phyloP scores from a whole-genome alignment of 2,113 vertebrate genomes.

The Leptosomus discolor region DNA sequence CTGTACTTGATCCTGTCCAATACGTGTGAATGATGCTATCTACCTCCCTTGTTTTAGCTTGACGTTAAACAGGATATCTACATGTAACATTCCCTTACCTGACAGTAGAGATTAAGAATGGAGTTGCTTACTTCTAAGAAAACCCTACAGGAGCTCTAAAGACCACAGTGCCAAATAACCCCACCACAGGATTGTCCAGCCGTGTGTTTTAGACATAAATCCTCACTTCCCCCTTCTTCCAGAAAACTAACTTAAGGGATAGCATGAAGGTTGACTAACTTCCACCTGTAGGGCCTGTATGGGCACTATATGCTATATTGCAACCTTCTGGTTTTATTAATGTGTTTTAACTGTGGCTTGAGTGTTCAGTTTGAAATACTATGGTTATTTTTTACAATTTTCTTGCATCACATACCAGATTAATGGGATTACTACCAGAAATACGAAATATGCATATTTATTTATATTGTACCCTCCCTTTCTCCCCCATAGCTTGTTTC shows the following conservation, averaged over 20 bases:
- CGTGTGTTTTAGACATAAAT: not conserved
- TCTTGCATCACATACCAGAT: not conserved
- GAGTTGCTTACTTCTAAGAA: not conserved
- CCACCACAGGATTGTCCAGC: not conserved
- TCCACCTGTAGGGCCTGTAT: not conserved
- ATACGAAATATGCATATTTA: not conserved
- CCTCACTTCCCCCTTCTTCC: not conserved
- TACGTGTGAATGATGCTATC: not conserved
- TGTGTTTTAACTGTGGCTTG: not conserved
- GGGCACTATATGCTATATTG: not conserved
- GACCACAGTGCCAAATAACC: not conserved
- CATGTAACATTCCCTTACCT: not conserved
- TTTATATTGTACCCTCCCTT: not conserved
- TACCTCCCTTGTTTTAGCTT: not conserved
- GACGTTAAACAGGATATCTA: not conserved
- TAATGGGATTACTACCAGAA: not conserved
- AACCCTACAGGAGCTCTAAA: not conserved
- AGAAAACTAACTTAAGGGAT: not conserved
- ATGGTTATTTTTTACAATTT: not conserved
- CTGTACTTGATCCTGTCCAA: not conserved
- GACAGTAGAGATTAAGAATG: not conserved
- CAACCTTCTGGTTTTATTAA: not conserved
- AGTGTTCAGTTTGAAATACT: not conserved
- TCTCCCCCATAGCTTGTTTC: not conserved
- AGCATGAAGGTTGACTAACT: not conserved